Conservation (phyloP, 2,113 vertebrate species). For the Cricetomys ansorgei region DNA sequence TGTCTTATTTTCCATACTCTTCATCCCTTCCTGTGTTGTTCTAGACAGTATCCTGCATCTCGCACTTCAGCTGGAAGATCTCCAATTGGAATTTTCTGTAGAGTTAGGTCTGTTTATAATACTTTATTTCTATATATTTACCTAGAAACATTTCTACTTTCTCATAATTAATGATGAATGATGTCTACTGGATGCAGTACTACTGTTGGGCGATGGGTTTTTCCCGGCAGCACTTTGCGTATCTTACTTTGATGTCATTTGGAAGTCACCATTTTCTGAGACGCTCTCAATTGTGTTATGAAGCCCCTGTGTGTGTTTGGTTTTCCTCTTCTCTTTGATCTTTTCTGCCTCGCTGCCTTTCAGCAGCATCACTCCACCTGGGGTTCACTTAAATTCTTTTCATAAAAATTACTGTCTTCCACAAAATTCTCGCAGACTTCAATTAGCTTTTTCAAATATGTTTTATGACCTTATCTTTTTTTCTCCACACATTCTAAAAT, state of each 20-base stretch:
- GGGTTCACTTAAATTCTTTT: neutral
- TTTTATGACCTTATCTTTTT: neutral
- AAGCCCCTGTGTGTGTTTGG: neutral
- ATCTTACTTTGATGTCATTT: neutral
- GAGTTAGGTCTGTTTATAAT: neutral
- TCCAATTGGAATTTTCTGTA: neutral
- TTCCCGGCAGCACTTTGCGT: neutral
- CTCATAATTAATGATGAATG: neutral
- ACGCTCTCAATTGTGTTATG: neutral
- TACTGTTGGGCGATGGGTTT: neutral
- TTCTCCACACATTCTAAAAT: neutral
- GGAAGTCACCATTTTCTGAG: neutral
- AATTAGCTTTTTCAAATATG: neutral
- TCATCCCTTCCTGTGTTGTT: neutral
- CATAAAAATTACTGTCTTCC: neutral
- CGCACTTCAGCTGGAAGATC: neutral
- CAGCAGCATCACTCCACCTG: neutral
- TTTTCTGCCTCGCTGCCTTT: neutral
- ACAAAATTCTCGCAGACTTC: constrained; percentile 1
- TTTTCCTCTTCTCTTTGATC: neutral
- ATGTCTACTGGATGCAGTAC: neutral
- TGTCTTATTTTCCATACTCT: neutral
- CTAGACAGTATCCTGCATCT: neutral
- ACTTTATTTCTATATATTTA: neutral
- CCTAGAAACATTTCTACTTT: neutral